Percentiles rank a stretch among this genome's conserved stretches.
Conservation (phyloP, 2,113 vertebrate species). For the Danio rerio region GRCz12tu NC_133197.1:30229501-30230000, state of each 20-base stretch:
- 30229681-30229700: neutral
- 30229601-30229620: conserved; percentile 37
- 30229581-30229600: conserved; percentile 58
- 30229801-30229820: neutral
- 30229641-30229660: neutral
- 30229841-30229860: neutral
- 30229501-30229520: neutral
- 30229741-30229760: too few relatives aligned
- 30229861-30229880: conserved; percentile 29
- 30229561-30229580: conserved; percentile 12
- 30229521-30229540: conserved; percentile 2
- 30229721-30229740: neutral
- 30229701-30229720: neutral
- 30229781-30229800: neutral
- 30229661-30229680: conserved; percentile 42
- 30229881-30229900: conserved; percentile 44
- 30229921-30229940: neutral
- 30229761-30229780: neutral
- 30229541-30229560: conserved; percentile 2
- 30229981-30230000: neutral
- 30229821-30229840: conserved; percentile 16
- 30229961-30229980: conserved; percentile 6
- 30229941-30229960: conserved; percentile 1
- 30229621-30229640: conserved; percentile 19
- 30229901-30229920: conserved; percentile 12